phyloP scores from a whole-genome alignment of 2,113 vertebrate species.

The Blennius ocellaris region DNA sequence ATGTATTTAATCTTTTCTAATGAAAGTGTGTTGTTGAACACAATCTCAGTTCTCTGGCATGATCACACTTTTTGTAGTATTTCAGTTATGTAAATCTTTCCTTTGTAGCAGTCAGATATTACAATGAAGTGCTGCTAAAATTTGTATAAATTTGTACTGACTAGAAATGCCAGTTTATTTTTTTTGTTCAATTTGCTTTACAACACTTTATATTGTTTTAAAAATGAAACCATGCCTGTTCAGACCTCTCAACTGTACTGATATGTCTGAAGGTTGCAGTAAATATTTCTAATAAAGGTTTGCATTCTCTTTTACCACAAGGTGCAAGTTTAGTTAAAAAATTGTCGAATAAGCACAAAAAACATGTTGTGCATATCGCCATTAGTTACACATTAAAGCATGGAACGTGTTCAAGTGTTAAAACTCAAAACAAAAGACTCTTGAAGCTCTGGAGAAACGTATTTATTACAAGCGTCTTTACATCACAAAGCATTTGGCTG shows the following conservation, averaged over 20 bases:
- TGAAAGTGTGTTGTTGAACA: background rate
- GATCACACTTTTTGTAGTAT: slow-evolving; percentile 33
- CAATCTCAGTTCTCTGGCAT: slow-evolving; percentile 9
- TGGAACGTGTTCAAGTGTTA: no score
- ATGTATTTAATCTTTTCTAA: slow-evolving; percentile 35
- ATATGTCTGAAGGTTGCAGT: slow-evolving; percentile 8
- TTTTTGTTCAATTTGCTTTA: slow-evolving; percentile 27
- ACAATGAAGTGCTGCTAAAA: slow-evolving; percentile 59
- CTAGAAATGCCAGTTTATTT: slow-evolving; percentile 23
- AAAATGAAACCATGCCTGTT: background rate
- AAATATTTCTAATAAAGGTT: no score
- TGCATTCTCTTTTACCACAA: no score
- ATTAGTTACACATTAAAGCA: no score
- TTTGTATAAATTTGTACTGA: slow-evolving; percentile 54
- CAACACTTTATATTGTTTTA: background rate
- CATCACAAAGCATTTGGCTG: slow-evolving; percentile 70
- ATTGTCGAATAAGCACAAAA: no score
- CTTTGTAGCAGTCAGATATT: slow-evolving; percentile 39
- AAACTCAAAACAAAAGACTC: no score
- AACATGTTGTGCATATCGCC: no score
- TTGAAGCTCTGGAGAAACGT: slow-evolving; percentile 50
- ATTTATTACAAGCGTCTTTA: slow-evolving; percentile 79
- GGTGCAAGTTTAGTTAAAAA: no score
- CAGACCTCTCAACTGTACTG: slow-evolving; percentile 22
- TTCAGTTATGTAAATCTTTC: slow-evolving; percentile 13